Evolutionary conservation across 2,888 invertebrate genomes (phyloP).

Genomic region (Calliphora vomitoria): DNA sequence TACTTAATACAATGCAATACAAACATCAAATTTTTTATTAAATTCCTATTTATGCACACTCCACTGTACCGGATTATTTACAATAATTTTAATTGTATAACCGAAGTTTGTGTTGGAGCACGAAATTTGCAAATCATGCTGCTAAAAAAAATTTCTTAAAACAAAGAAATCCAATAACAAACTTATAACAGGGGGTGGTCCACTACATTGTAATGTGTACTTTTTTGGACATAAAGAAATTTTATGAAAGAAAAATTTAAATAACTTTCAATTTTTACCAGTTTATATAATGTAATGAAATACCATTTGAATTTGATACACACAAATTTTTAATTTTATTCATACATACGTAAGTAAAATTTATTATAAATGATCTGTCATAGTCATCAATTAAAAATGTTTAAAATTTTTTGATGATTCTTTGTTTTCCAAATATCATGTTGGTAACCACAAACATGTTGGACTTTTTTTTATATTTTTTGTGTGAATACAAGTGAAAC

Average conservation of each 20-base stretch:
- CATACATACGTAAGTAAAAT: background rate
- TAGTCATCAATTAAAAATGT: constrained; percentile 3
- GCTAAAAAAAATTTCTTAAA: constrained; percentile 11
- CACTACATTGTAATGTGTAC: background rate
- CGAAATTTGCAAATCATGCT: constrained; percentile 56
- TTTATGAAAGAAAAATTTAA: constrained; percentile 16
- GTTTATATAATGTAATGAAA: constrained; percentile 24
- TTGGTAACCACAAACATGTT: background rate
- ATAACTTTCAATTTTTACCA: constrained; percentile 38
- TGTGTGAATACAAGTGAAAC: constrained; percentile 16
- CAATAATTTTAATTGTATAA: constrained; percentile 39
- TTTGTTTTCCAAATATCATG: background rate
- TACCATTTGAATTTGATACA: background rate
- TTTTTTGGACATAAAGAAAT: constrained; percentile 19
- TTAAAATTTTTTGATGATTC: background rate
- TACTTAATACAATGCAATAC: no score
- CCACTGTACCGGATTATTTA: no score
- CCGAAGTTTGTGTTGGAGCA: background rate
- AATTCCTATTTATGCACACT: no score
- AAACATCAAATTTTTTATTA: background rate
- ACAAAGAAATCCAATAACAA: background rate
- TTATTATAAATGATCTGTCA: constrained; percentile 7
- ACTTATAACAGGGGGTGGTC: constrained; percentile 38
- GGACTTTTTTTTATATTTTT: background rate
- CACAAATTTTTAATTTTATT: background rate